Evolutionary conservation across 1,140 invertebrate species (phyloP).

Genomic region (Eriosoma lanigerum): DNA sequence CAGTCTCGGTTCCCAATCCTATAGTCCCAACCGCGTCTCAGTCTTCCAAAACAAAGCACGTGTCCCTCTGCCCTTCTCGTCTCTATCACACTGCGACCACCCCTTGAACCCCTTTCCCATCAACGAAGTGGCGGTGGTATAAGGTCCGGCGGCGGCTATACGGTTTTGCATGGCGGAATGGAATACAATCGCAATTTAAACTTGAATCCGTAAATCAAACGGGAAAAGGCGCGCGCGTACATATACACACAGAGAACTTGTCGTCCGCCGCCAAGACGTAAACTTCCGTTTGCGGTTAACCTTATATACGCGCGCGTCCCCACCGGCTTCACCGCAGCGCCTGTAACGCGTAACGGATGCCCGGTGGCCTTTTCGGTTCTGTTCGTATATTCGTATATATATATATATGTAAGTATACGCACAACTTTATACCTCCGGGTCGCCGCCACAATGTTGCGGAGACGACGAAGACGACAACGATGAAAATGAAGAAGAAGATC

Average conservation of each 20-base stretch:
- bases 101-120: no score
- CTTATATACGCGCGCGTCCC: constrained; percentile 29
- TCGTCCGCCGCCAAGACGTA: constrained; percentile 48
- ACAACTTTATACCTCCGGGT: constrained; percentile 50
- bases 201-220: constrained; percentile 50
- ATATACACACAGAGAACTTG: constrained; percentile 24
- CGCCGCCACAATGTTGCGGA: not conserved
- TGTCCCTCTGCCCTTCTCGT: constrained; percentile 2
- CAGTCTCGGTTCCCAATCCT: not conserved
- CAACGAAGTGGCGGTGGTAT: not conserved
- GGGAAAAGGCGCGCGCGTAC: constrained; percentile 43
- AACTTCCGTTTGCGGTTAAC: constrained; percentile 50
- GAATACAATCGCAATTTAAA: constrained; percentile 50
- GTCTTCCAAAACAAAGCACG: constrained; percentile 32
- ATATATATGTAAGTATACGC: not conserved
- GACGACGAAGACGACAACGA: not conserved
- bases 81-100: not conserved
- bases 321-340: no score
- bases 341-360: constrained; percentile 41
- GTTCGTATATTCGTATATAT: not conserved
- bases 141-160: constrained; percentile 39
- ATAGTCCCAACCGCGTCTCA: not conserved
- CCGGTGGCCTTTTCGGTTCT: constrained; percentile 48
- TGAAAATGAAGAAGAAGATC: not conserved
- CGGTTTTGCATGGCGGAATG: not conserved